Conservation (phyloP, 2,113 vertebrate genomes). For the Apteryx mantelli region DNA sequence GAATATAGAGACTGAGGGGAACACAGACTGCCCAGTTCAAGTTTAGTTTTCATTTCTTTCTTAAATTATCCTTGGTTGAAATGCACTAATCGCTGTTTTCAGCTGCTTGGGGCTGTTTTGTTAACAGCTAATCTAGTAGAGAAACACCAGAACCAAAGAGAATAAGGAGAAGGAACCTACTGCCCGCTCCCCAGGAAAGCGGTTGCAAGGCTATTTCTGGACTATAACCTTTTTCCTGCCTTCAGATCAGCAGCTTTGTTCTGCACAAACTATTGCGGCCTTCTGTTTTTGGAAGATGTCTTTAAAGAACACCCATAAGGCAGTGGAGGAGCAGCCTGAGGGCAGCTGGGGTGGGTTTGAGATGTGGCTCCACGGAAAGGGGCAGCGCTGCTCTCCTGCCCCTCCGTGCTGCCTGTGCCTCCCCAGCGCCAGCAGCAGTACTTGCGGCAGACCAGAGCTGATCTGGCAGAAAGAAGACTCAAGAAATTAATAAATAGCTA, state of each 20-base stretch:
- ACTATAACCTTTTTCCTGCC: not conserved
- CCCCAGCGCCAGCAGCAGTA: not conserved
- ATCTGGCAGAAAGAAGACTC: not conserved
- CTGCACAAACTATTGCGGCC: not conserved
- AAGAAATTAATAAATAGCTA: not conserved
- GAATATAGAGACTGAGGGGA: not conserved
- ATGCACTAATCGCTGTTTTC: not conserved
- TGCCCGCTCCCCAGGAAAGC: not conserved
- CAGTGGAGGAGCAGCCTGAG: not conserved
- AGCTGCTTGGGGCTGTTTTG: not conserved
- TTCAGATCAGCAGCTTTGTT: not conserved
- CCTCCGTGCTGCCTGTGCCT: not conserved
- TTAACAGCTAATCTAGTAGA: not conserved
- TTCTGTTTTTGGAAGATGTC: not conserved
- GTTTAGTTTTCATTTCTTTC: conserved; percentile 14
- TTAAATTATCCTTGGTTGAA: not conserved
- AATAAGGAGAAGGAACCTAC: not conserved
- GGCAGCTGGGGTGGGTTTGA: not conserved
- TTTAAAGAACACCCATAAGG: not conserved
- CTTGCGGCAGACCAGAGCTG: not conserved
- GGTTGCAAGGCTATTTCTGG: not conserved
- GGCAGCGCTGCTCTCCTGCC: not conserved
- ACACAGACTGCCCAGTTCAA: not conserved
- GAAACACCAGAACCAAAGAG: not conserved
- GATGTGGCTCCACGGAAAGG: not conserved